Evolutionary conservation across 2,888 invertebrate species (phyloP).

Genomic region (Hymenopus coronatus): DNA sequence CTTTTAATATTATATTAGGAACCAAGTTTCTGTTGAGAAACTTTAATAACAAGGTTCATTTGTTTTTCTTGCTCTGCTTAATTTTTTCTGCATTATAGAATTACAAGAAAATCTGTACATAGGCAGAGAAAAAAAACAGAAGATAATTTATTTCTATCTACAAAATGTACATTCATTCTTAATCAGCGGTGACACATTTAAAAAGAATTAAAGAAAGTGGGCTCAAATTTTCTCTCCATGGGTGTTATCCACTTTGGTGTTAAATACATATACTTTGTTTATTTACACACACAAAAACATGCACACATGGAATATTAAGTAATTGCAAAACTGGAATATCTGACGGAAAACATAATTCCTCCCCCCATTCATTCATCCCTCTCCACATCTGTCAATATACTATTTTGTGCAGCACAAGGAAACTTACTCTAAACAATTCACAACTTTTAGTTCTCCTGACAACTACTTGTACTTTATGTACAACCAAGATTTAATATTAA

Average conservation of each 20-base stretch:
- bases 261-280: not conserved
- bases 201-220: slow-evolving; percentile 13
- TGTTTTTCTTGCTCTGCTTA: not conserved
- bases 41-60: slow-evolving; percentile 16
- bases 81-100: slow-evolving; percentile 4
- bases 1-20: slow-evolving; percentile 34
- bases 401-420: not conserved
- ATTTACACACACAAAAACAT: not conserved
- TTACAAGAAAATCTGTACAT: slow-evolving; percentile 31
- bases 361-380: not conserved
- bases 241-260: slow-evolving; percentile 11
- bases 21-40: slow-evolving; percentile 31
- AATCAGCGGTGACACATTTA: not conserved
- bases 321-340: not conserved
- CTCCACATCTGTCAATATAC: not conserved
- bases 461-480: not conserved
- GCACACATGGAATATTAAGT: not conserved
- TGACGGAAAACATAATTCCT: not conserved
- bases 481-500: not conserved
- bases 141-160: slow-evolving; percentile 28
- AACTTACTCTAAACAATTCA: not conserved
- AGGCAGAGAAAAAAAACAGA: slow-evolving; percentile 30
- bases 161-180: slow-evolving; percentile 30
- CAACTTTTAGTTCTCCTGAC: not conserved
- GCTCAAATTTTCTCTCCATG: slow-evolving; percentile 26